Conservation (phyloP, 2,888 invertebrate genomes). For the Pherbina coryleti region DNA sequence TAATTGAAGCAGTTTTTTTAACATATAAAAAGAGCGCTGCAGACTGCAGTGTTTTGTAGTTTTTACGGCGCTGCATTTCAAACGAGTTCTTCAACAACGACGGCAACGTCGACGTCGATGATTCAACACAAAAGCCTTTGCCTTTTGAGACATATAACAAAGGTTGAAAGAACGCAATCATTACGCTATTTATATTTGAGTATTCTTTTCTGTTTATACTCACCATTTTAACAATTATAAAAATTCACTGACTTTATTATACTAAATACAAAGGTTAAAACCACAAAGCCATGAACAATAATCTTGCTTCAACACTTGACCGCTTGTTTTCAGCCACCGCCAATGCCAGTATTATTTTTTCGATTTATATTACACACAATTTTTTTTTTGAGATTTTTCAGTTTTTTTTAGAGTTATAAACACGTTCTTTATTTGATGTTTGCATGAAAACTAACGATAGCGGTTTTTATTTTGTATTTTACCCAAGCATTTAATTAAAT, state of each 20-base stretch:
- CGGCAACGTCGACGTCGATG: constrained; percentile 4
- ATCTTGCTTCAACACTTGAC: background rate
- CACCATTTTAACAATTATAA: background rate
- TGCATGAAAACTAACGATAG: background rate
- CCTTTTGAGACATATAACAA: background rate
- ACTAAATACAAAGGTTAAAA: background rate
- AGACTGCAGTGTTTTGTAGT: constrained; percentile 8
- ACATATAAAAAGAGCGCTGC: background rate
- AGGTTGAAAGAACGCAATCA: background rate
- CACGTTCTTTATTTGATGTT: background rate
- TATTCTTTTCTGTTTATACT: background rate
- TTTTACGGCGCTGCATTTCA: background rate
- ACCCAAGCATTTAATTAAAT: too few relatives aligned
- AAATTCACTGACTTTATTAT: background rate
- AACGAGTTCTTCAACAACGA: constrained; percentile 10
- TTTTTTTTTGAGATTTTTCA: background rate
- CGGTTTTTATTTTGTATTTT: background rate
- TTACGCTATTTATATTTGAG: background rate
- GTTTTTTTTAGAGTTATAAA: background rate
- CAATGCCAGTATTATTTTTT: background rate
- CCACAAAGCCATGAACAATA: constrained; percentile 1
- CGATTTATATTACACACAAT: background rate
- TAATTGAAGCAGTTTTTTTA: background rate
- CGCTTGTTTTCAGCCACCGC: background rate
- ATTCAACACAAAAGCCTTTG: constrained; percentile 24